phyloP scores from a whole-genome alignment of 1,140 invertebrate genomes.

The Babylonia areolata region DNA sequence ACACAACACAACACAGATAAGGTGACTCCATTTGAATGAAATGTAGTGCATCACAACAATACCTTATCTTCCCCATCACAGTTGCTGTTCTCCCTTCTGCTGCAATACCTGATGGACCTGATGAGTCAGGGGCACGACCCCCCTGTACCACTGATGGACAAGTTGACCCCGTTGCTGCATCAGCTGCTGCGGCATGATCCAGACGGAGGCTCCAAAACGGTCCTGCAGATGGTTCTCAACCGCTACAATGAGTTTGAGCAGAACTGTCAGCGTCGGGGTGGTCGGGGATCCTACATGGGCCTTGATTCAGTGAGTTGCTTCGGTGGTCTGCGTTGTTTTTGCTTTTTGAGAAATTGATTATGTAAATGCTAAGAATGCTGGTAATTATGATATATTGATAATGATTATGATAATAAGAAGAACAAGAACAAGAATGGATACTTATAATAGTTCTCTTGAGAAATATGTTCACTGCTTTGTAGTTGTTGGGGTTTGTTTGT shows the following conservation, averaged over 20 bases:
- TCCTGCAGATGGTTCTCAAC: slow-evolving; percentile 84
- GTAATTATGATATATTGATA: too few relatives aligned
- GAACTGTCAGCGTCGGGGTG: slow-evolving; percentile 75
- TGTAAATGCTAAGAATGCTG: too few relatives aligned
- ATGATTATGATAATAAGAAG: too few relatives aligned
- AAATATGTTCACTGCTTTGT: too few relatives aligned
- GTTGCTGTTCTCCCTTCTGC: slow-evolving; percentile 29
- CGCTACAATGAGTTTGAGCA: slow-evolving; percentile 84
- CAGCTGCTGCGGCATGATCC: slow-evolving; percentile 85
- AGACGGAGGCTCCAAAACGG: slow-evolving; percentile 80
- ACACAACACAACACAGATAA: too few relatives aligned
- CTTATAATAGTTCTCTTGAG: too few relatives aligned
- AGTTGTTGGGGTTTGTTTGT: too few relatives aligned
- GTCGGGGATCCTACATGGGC: slow-evolving; percentile 79
- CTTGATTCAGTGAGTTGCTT: slow-evolving; percentile 79
- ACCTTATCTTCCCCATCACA: not conserved
- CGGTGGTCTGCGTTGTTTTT: not conserved
- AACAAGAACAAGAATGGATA: too few relatives aligned
- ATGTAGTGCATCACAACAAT: not conserved
- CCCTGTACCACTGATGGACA: slow-evolving; percentile 66
- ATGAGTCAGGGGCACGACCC: slow-evolving; percentile 76
- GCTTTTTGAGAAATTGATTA: not conserved
- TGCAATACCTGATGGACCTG: slow-evolving; percentile 64
- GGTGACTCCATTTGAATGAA: too few relatives aligned
- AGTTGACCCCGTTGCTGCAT: slow-evolving; percentile 82